Percentiles rank a stretch among this genome's conserved stretches.
These are phyloP conservation scores for Lophius americanus DNA, from an alignment of 2,797 vertebrate species.

Conservation along the genomic window DNA sequence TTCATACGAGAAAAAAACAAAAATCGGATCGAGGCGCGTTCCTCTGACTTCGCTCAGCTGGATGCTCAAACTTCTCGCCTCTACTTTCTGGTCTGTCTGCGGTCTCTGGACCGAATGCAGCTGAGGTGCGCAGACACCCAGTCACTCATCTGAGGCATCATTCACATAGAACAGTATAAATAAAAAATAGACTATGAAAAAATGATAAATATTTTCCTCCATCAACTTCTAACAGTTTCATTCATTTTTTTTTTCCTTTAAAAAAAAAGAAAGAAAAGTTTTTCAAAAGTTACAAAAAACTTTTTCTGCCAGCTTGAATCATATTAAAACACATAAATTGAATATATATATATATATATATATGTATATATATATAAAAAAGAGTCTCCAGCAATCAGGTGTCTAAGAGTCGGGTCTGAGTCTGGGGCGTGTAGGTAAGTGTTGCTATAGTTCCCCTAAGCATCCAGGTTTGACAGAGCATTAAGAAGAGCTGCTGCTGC, in stretches of 20 bases:
- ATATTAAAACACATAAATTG: conserved; percentile 4
- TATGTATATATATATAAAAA: not conserved
- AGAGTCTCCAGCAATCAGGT: conserved; percentile 30
- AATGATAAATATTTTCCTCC: conserved; percentile 57
- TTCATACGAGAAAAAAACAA: conserved; percentile 19
- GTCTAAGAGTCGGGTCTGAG: conserved; percentile 46
- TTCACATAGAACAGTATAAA: conserved; percentile 60
- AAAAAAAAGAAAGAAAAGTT: too few relatives aligned
- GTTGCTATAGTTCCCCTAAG: conserved; percentile 69
- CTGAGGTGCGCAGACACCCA: conserved; percentile 43
- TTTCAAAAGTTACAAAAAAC: conserved; percentile 30
- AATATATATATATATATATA: too few relatives aligned
- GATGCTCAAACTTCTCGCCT: conserved; percentile 30
- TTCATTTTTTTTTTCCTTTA: too few relatives aligned
- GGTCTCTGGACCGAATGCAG: conserved; percentile 37
- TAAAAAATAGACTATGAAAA: conserved; percentile 37
- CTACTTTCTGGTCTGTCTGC: conserved; percentile 44
- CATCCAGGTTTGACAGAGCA: conserved; percentile 71
- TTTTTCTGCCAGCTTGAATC: conserved; percentile 49
- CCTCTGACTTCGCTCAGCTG: conserved; percentile 40
- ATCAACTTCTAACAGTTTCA: conserved; percentile 52
- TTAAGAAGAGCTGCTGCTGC: conserved; percentile 62
- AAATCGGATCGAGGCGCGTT: conserved; percentile 32
- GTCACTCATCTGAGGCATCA: conserved; percentile 58
- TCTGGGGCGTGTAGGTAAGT: conserved; percentile 59